These are phyloP conservation scores for Eudemis profundana DNA, from an alignment of 2,888 invertebrate genomes.

Conservation along the genomic window DNA sequence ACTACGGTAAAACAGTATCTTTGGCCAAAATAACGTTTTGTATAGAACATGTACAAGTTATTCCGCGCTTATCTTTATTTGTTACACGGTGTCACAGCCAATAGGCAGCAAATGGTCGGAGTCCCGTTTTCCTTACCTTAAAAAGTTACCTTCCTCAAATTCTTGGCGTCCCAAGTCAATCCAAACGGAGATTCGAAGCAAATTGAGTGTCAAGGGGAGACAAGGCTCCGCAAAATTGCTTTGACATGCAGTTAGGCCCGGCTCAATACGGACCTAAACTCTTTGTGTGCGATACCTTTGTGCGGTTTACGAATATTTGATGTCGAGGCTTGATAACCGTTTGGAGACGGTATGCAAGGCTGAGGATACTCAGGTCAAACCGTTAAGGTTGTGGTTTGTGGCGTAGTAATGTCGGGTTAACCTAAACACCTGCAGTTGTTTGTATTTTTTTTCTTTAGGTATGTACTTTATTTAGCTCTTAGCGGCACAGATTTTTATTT, in stretches of 20 bases:
- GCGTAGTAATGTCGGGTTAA: no score
- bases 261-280: conserved; percentile 16
- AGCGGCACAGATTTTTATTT: no score
- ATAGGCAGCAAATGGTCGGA: conserved; percentile 1
- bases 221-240: conserved; percentile 32
- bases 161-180: conserved; percentile 16
- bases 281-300: conserved; percentile 34
- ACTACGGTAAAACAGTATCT: no score
- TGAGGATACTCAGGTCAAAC: no score
- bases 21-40: no score
- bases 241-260: conserved; percentile 29
- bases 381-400: no score
- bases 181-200: conserved; percentile 26
- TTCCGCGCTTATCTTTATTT: conserved; percentile 16
- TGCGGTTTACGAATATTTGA: conserved; percentile 7
- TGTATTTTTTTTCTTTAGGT: no score
- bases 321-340: not conserved
- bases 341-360: not conserved
- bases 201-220: conserved; percentile 39
- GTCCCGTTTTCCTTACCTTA: conserved; percentile 9
- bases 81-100: conserved; percentile 1
- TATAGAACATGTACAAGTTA: not conserved
- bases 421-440: no score
- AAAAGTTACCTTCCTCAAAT: conserved; percentile 28
- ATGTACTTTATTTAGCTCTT: no score